These are phyloP conservation scores for Oikopleura dioica DNA, from an alignment of 23 tunicate species.

Conservation along the genomic window DNA sequence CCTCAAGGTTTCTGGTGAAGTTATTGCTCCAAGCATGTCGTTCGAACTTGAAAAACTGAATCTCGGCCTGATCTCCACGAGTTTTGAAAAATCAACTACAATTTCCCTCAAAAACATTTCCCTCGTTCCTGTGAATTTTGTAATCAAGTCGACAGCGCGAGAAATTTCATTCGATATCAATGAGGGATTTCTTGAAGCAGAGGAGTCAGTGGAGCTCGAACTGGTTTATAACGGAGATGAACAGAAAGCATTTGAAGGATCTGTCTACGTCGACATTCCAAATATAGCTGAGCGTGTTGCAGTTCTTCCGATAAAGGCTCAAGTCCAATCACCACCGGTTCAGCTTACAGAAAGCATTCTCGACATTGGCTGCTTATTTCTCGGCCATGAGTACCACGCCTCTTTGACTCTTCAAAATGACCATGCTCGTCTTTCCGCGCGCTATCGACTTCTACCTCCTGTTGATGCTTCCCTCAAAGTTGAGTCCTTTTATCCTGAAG, in stretches of 20 bases:
- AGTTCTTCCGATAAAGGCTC: not conserved
- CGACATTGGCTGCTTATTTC: not conserved
- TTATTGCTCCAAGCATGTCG: conserved; percentile 77
- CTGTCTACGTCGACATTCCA: not conserved
- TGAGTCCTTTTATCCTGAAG: not conserved
- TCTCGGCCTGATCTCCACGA: conserved; percentile 55
- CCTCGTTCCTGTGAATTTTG: conserved; percentile 62
- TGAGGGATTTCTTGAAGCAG: not conserved
- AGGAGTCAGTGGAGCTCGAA: not conserved
- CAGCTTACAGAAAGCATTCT: not conserved
- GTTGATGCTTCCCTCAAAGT: not conserved
- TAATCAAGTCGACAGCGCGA: conserved; percentile 22
- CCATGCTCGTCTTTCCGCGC: too few species aligned
- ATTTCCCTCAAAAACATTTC: conserved; percentile 62
- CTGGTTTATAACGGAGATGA: not conserved
- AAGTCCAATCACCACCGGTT: not conserved
- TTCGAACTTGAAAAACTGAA: conserved; percentile 44
- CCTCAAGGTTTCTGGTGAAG: conserved; percentile 31
- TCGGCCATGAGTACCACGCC: not conserved
- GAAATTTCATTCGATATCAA: not conserved
- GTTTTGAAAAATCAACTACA: conserved; percentile 48
- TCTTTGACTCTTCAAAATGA: not conserved
- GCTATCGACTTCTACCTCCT: too few species aligned
- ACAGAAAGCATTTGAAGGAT: not conserved
- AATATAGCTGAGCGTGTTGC: not conserved